phyloP scores from a whole-genome alignment of 2,888 invertebrate genomes.

The Empis livida region DNA sequence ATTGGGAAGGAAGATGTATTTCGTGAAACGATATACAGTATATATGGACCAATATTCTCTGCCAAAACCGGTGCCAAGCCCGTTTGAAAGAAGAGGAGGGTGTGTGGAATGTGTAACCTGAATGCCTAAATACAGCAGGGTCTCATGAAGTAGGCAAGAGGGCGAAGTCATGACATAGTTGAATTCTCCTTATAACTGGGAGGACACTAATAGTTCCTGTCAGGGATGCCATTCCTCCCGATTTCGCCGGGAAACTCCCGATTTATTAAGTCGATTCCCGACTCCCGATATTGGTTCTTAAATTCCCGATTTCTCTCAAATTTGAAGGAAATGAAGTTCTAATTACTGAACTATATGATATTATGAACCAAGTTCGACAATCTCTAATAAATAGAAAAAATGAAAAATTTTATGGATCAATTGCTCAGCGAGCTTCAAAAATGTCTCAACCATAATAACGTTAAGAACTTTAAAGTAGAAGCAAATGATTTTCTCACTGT shows the following conservation, averaged over 20 bases:
- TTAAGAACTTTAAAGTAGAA: not conserved
- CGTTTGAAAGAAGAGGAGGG: no score
- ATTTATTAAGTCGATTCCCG: not conserved
- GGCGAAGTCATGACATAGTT: no score
- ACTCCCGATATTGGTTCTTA: not conserved
- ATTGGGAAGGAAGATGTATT: no score
- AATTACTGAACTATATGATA: not conserved
- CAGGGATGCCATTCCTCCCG: not conserved
- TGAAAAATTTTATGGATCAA: not conserved
- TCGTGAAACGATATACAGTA: no score
- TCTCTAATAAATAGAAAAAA: not conserved
- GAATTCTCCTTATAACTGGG: no score
- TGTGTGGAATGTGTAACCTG: no score
- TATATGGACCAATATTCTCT: no score
- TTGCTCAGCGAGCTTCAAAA: not conserved
- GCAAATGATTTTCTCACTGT: not conserved
- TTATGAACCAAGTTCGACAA: not conserved
- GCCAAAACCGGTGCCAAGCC: no score
- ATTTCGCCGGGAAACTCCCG: slow-evolving; percentile 1
- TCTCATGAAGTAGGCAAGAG: no score
- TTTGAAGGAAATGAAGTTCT: not conserved
- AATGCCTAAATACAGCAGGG: no score
- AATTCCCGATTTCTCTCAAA: not conserved
- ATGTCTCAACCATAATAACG: not conserved
- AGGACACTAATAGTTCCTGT: no score